Base-by-base conservation (phyloP, 2,888 invertebrate species). In the Drosophila rellima region DNA sequence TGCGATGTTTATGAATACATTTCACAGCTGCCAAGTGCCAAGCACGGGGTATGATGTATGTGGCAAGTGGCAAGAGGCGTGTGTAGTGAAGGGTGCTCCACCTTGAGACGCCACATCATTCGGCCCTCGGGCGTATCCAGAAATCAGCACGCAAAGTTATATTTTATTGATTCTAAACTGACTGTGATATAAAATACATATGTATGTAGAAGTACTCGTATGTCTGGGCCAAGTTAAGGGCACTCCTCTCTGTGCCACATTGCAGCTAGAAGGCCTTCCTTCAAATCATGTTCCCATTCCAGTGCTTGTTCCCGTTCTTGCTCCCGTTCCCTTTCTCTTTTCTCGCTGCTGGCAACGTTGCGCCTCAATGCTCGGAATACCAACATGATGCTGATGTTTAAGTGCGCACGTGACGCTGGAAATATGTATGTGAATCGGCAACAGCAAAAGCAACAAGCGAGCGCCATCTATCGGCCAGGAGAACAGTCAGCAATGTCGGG, bases 121-220 rank as follows among this genome's bases (percentile, higher is more conserved):
- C 70, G 76, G 76, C 80, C 69, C 66, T 57, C 45, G 71, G 79
- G 65, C 60, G 65, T 68, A 47, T 57, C 67, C 63, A 74, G 68
- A 80, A 86, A 85, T 86, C 84, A 83, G 84, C 79, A 86, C 82
- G 74, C 80, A 82, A 82, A 83, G 83, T 84, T 82, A 86, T 86
- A 78, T 85, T 85, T 85, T 85, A 85, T 85, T 85, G 84, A 86
- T 84, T 86, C 82, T 79, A 79, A 85, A 84, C 82, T 71, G 84
- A 82, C 86, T 86, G 74, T 83, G 80, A 83, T 85, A 69, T 83
- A 79, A 81, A 76, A 56, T 18, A 48, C 29, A 29, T 13, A 35
- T n/a, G n/a, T 35, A 35, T 35, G n/a, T 35, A 7, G 2, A 13
- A 55, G 55, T 23, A 48, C 54, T 44, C 20, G 33, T 48, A 20